phyloP scores from a whole-genome alignment of 2,888 invertebrate genomes.

The Dicyrtoma fusca region DNA sequence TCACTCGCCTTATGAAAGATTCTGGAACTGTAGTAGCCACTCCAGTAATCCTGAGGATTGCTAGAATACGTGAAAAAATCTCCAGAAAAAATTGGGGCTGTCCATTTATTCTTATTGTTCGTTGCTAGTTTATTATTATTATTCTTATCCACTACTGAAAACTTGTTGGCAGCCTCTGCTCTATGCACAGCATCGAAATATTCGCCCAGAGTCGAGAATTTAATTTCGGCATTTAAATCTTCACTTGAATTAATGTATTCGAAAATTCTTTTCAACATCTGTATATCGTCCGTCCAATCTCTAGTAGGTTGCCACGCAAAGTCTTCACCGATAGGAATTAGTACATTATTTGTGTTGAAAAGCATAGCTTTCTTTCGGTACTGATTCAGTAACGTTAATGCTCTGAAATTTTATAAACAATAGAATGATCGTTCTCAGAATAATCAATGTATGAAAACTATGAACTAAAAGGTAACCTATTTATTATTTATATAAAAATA shows the following conservation, averaged over 20 bases:
- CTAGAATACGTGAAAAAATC: constrained; percentile 98
- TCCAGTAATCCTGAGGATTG: constrained; percentile 93
- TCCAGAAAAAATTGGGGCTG: constrained; percentile 68
- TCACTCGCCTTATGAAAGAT: constrained; percentile 90
- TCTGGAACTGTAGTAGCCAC: constrained; percentile 87
- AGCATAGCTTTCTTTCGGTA: constrained; percentile 92
- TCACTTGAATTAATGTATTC: constrained; percentile 82
- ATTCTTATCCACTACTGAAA: constrained; percentile 25
- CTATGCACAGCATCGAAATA: neutral
- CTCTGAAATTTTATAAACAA: constrained; percentile 64
- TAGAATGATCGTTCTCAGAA: too few species aligned
- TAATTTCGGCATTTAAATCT: constrained; percentile 71
- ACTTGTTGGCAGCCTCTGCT: neutral
- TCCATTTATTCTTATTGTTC: constrained; percentile 2
- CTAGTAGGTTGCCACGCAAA: constrained; percentile 80
- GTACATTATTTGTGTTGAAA: constrained; percentile 79
- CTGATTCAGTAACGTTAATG: constrained; percentile 81
- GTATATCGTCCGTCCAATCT: constrained; percentile 91
- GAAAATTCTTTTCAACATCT: constrained; percentile 85
- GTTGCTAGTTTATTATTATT: too few species aligned
- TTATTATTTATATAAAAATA: constrained; percentile 65
- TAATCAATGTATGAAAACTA: too few species aligned
- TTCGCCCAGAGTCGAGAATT: neutral
- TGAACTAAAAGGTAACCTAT: too few species aligned
- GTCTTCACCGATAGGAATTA: constrained; percentile 90